A percentile compares a stretch with the other conserved stretches of the same genome.
Evolutionary conservation across 2,797 vertebrate genomes (phyloP).

Genomic region (Emys orbicularis): DNA sequence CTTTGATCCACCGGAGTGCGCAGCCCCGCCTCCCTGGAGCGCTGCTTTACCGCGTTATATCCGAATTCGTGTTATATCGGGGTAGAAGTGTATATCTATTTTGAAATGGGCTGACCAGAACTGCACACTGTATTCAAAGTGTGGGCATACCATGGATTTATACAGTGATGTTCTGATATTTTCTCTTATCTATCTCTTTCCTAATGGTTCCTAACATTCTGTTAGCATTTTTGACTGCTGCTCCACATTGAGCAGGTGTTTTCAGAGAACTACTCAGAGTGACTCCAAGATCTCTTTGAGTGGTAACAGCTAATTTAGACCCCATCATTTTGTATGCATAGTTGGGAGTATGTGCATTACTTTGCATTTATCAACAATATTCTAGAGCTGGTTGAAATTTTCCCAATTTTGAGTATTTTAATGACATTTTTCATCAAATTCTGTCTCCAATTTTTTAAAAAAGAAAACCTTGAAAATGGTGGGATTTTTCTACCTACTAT

Average conservation of each 20-base stretch:
- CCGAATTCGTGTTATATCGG: too few species aligned
- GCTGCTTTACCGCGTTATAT: too few species aligned
- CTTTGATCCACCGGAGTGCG: too few species aligned
- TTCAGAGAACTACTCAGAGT: neutral
- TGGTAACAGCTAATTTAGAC: neutral
- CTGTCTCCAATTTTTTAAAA: neutral
- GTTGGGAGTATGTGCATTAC: neutral
- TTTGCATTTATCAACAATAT: neutral
- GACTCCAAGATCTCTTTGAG: neutral
- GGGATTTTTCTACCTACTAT: neutral
- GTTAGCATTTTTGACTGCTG: neutral
- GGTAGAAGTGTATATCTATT: neutral
- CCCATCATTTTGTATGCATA: neutral
- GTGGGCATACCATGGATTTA: neutral
- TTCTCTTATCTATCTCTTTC: neutral
- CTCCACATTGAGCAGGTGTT: neutral
- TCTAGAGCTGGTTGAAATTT: neutral
- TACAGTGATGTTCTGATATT: neutral
- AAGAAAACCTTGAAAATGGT: neutral
- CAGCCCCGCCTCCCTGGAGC: too few species aligned
- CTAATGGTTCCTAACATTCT: neutral
- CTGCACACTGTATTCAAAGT: neutral
- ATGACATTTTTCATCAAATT: neutral
- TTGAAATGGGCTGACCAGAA: neutral
- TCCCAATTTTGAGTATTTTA: neutral